Base-by-base conservation (phyloP, 1,140 invertebrate species). In the Reticulitermes speratus region DNA sequence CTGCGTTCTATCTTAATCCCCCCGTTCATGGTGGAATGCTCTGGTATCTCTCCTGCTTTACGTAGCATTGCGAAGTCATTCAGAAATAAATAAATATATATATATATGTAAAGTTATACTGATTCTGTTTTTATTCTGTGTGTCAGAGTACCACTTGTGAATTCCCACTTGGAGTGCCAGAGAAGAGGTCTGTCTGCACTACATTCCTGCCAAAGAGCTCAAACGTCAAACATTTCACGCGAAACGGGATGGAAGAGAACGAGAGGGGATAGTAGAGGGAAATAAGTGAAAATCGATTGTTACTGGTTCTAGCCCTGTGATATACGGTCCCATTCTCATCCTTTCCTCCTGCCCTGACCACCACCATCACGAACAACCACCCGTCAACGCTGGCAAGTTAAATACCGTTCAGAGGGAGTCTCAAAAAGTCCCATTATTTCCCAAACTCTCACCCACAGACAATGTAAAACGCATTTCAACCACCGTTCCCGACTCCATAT, bases 261-360 rank as follows among this genome's bases (percentile, higher is more conserved):
- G 14, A 8, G 65, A 75, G 65, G 14, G 65, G 7, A 75, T 75
- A 30, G 65, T n/a, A 16, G 65, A 75, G 65, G 16, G 65, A 75
- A 75, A 75, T 75, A 75, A 75, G 65, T 75, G 65, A 75, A 75
- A 75, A 75, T 75, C 65, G 65, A 75, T 75, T 75, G 65, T 75
- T 75, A 75, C 65, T 75, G 65, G 25, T 75, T 30, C 65, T 75
- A 75, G 65, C n/a, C 25, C 9, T 30, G 25, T 75, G 65, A 75
- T 75, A 75, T 75, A 75, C 65, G 65, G 65, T 75, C 65, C 14
- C 52, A 55, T 55, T 48, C 52, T 55, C 52, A 55, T 55, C 52
- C 16, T 55, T 16, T 55, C 52, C 48, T 55, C 52, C 52, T 55
- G 52, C 52, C 52, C 25, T 75, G 65, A 75, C 65, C 65, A 55